These are phyloP conservation scores for Gryllus longicercus DNA, from an alignment of 2,888 invertebrate genomes.

Conservation along the genomic window DNA sequence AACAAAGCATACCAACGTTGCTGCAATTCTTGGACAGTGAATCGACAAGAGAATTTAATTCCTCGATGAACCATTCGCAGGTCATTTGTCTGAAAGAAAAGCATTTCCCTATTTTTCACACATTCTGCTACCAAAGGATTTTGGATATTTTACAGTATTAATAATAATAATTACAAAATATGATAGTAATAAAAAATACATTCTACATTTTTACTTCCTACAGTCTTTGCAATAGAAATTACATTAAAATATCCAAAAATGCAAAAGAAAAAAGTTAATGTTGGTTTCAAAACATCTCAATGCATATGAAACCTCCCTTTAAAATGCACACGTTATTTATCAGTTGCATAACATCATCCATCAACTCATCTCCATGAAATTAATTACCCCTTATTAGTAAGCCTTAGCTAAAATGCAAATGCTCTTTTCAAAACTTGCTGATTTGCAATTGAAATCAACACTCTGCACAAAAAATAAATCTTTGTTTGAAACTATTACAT, in stretches of 20 bases:
- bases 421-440: no score
- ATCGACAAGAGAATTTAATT: conserved; percentile 92
- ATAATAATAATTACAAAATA: background rate
- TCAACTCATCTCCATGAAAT: no score
- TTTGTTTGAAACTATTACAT: no score
- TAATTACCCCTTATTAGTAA: no score
- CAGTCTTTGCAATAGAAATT: no score
- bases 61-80: conserved; percentile 73
- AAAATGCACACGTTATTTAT: no score
- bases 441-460: no score
- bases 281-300: background rate
- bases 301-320: background rate
- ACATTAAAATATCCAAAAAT: background rate
- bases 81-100: conserved; percentile 54
- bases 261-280: background rate
- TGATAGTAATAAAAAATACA: conserved; percentile 23
- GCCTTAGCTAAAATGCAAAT: no score
- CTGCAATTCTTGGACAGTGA: conserved; percentile 88
- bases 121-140: conserved; percentile 44
- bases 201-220: conserved; percentile 11
- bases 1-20: conserved; percentile 94
- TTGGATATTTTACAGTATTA: no score
- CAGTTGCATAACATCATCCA: no score
- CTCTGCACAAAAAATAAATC: no score
- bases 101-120: conserved; percentile 20